Percentiles rank a stretch among this genome's conserved stretches.
Conservation (phyloP, 2,797 vertebrate genomes). For the Sebastes variabilis region DNA sequence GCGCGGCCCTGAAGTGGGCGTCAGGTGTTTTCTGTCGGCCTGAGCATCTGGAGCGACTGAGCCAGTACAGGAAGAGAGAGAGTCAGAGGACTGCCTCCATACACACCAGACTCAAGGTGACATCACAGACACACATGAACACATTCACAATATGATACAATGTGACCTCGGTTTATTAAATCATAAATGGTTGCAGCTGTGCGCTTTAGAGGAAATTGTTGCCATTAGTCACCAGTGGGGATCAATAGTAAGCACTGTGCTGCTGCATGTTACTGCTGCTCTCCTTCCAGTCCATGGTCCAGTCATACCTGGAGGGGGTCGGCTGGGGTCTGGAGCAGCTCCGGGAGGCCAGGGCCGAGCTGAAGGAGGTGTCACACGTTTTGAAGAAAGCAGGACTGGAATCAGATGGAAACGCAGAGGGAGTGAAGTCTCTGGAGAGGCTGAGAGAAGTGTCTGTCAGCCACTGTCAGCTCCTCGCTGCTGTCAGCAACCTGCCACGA, state of each 20-base stretch:
- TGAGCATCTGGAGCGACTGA: constrained; percentile 89
- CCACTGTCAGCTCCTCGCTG: constrained; percentile 88
- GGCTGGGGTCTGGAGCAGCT: constrained; percentile 91
- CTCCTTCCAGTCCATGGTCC: constrained; percentile 87
- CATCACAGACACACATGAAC: rapidly evolving
- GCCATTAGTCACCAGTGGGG: neutral
- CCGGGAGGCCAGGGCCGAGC: constrained; percentile 80
- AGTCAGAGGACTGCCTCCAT: constrained; percentile 90
- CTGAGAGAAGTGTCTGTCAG: constrained; percentile 81
- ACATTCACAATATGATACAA: neutral
- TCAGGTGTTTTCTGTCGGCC: constrained; percentile 94
- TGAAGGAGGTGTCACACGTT: constrained; percentile 79
- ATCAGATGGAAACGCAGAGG: constrained; percentile 71
- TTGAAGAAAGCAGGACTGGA: constrained; percentile 80
- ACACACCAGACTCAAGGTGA: constrained; percentile 93
- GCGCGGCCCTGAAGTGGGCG: constrained; percentile 96
- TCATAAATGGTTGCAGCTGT: neutral
- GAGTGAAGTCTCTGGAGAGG: constrained; percentile 77
- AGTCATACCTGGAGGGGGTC: constrained; percentile 95
- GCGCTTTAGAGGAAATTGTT: neutral
- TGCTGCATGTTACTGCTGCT: neutral
- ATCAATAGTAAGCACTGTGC: neutral
- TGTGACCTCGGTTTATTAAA: neutral
- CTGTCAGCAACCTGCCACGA: constrained; percentile 89
- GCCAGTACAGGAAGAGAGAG: constrained; percentile 91